These are phyloP conservation scores for Palaemon carinicauda DNA, from an alignment of 1,140 invertebrate species.

Conservation along the genomic window DNA sequence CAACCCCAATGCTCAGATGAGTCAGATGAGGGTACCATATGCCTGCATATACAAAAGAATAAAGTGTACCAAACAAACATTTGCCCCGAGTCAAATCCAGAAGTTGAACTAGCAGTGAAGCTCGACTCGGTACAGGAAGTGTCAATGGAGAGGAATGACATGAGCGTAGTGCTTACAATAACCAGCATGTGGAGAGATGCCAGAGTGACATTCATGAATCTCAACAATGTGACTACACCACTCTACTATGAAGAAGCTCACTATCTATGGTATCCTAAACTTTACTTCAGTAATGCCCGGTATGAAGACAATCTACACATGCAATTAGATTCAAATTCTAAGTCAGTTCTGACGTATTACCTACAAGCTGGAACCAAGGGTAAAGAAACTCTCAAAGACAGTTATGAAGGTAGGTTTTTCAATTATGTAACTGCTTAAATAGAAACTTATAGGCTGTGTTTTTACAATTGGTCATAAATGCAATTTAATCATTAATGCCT, in stretches of 20 bases:
- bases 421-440: not conserved
- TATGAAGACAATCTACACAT: not conserved
- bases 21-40: conserved; percentile 68
- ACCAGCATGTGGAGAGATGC: not conserved
- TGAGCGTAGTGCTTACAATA: not conserved
- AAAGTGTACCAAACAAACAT: not conserved
- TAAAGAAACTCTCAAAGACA: not conserved
- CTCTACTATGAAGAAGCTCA: not conserved
- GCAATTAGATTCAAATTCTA: not conserved
- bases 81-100: not conserved
- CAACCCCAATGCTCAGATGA: conserved; percentile 75
- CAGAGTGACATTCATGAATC: not conserved
- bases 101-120: not conserved
- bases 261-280: not conserved
- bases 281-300: not conserved
- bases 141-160: not conserved
- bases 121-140: not conserved
- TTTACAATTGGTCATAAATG: too few species aligned
- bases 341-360: not conserved
- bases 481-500: too few species aligned
- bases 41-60: not conserved
- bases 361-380: not conserved
- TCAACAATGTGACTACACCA: not conserved
- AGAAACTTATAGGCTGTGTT: too few species aligned
- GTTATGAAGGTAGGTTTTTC: not conserved